These are phyloP conservation scores for Proales similis DNA, from an alignment of 1,140 invertebrate species.

Conservation along the genomic window DNA sequence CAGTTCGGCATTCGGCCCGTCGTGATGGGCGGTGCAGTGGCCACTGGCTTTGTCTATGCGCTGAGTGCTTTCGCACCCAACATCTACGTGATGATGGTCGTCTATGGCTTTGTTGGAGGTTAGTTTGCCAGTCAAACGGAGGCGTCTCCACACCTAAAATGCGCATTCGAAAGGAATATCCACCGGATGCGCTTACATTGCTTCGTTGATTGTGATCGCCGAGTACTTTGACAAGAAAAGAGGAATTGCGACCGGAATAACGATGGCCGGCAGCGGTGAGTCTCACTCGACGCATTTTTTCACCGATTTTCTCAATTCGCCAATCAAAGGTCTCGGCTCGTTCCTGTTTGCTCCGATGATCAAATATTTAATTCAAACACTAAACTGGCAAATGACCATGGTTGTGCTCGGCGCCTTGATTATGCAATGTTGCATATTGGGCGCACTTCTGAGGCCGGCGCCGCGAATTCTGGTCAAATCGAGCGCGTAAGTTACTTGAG, in stretches of 20 bases:
- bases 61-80: conserved; percentile 69
- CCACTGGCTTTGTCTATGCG: conserved; percentile 67
- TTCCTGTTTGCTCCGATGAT: conserved; percentile 46
- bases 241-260: conserved; percentile 81
- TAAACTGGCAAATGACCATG: conserved; percentile 44
- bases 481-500: no score
- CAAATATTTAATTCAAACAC: conserved; percentile 43
- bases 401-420: conserved; percentile 17
- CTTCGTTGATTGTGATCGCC: conserved; percentile 74
- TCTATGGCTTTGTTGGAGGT: conserved; percentile 68
- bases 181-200: conserved; percentile 24
- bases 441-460: conserved; percentile 12
- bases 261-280: conserved; percentile 52
- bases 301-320: neutral
- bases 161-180: conserved; percentile 47
- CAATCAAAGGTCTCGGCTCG: conserved; percentile 44
- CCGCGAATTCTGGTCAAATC: no score
- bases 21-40: conserved; percentile 71
- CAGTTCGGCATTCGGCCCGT: conserved; percentile 81
- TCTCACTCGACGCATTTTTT: neutral
- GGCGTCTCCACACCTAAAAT: neutral
- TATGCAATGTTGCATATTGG: conserved; percentile 32
- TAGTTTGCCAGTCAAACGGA: neutral
- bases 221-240: conserved; percentile 87
- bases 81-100: conserved; percentile 66